These are phyloP conservation scores for Anisognathus igniventris DNA, from an alignment of 2,797 vertebrate species.

Conservation along the genomic window DNA sequence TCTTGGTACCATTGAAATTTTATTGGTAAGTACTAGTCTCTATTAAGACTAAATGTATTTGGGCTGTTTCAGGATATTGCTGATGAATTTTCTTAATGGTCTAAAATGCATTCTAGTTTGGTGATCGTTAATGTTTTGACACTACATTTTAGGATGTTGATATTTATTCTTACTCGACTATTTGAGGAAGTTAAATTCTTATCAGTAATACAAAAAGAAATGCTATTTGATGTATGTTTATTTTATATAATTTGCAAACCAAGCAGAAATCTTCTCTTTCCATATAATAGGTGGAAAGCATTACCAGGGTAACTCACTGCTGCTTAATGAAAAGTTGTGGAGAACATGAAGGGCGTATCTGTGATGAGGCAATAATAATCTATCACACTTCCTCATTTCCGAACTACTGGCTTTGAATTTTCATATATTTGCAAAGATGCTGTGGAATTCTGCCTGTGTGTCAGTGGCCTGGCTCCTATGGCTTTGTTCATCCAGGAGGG, in stretches of 20 bases:
- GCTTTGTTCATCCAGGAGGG: not conserved
- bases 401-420: not conserved
- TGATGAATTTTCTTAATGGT: not conserved
- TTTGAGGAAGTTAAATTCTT: not conserved
- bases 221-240: not conserved
- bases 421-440: not conserved
- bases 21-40: slow-evolving; percentile 81
- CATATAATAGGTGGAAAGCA: not conserved
- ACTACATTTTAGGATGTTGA: not conserved
- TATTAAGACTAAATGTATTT: not conserved
- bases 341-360: not conserved
- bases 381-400: not conserved
- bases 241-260: not conserved
- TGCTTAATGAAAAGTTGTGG: not conserved
- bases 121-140: not conserved
- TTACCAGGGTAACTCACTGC: not conserved
- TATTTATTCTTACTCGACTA: not conserved
- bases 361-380: not conserved
- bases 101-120: not conserved
- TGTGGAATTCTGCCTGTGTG: not conserved
- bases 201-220: not conserved
- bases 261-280: not conserved
- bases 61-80: not conserved
- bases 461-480: not conserved
- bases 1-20: slow-evolving; percentile 93